phyloP scores from a whole-genome alignment of 1,140 invertebrate species.

The honey bee (Apis mellifera) region Amel_HAv3.1 CM009934.2:7884501-7885000 shows the following conservation, averaged over 20 bases:
- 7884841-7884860: constrained; percentile 36
- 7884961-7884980: constrained; percentile 65
- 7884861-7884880: constrained; percentile 28
- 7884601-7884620: too few species aligned
- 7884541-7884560: too few species aligned
- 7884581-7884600: too few species aligned
- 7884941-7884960: constrained; percentile 63
- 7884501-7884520: background rate
- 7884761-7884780: background rate
- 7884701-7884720: background rate
- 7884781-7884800: constrained; percentile 54
- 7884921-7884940: constrained; percentile 67
- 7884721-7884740: background rate
- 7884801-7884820: constrained; percentile 37
- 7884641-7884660: too few species aligned
- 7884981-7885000: constrained; percentile 44
- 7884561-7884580: too few species aligned
- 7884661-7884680: too few species aligned
- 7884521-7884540: too few species aligned
- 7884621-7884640: too few species aligned
- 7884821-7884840: constrained; percentile 51
- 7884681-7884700: too few species aligned
- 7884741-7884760: background rate
- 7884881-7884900: constrained; percentile 56
- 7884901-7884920: constrained; percentile 54